phyloP scores from a whole-genome alignment of 2,113 vertebrate genomes.

The Sakesphorus luctuosus region DNA sequence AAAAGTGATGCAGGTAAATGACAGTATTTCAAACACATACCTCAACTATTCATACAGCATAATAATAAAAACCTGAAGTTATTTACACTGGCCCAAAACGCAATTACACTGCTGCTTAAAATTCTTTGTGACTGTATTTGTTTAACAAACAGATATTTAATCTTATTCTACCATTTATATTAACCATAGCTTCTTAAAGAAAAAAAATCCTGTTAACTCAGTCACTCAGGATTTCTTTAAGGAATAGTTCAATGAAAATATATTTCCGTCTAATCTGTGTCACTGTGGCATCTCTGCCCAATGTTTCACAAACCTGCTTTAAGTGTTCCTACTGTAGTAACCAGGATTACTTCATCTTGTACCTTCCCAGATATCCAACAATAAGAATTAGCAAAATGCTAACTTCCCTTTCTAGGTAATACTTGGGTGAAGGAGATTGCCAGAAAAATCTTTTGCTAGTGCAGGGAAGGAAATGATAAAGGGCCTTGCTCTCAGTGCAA shows the following conservation, averaged over 20 bases:
- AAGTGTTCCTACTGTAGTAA: background rate
- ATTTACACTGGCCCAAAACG: background rate
- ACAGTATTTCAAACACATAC: background rate
- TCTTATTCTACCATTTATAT: background rate
- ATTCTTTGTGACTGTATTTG: background rate
- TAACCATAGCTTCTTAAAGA: background rate
- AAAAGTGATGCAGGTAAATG: background rate
- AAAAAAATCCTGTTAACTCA: background rate
- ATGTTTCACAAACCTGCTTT: background rate
- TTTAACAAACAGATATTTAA: background rate
- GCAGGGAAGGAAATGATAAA: background rate
- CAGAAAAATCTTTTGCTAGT: background rate
- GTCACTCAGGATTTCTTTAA: background rate
- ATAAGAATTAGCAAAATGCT: background rate
- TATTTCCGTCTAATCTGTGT: background rate
- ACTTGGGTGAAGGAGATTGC: background rate
- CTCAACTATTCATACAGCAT: background rate
- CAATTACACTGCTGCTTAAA: background rate
- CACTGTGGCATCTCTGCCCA: background rate
- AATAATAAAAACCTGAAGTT: background rate
- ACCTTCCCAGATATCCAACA: background rate
- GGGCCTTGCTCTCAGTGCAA: background rate
- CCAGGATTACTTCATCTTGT: background rate
- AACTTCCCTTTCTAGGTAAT: background rate
- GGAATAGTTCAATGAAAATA: background rate